phyloP scores from a whole-genome alignment of 2,113 vertebrate species.

The Thermophis baileyi region DNA sequence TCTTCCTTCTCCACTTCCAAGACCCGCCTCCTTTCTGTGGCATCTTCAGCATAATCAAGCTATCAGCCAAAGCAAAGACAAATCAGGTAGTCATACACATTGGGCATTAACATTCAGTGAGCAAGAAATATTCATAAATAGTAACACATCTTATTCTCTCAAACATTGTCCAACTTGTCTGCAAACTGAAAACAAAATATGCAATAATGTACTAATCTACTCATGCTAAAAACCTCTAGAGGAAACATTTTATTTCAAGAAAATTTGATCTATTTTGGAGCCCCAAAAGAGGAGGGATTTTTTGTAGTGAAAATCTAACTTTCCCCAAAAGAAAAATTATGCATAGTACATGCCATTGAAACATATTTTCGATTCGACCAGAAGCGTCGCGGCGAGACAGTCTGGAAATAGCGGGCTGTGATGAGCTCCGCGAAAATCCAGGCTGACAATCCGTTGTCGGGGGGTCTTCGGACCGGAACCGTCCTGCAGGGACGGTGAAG shows the following conservation, averaged over 20 bases:
- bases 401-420: no score
- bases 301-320: background rate
- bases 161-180: background rate
- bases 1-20: conserved; percentile 98
- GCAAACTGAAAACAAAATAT: background rate
- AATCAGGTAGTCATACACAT: conserved; percentile 27
- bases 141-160: background rate
- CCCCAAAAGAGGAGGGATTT: background rate
- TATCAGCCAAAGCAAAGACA: conserved; percentile 50
- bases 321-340: background rate
- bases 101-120: background rate
- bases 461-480: no score
- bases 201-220: background rate
- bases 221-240: background rate
- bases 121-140: conserved; percentile 13
- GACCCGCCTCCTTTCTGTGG: conserved; percentile 93
- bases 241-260: background rate
- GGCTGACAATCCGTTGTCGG: no score
- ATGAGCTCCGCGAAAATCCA: no score
- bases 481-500: no score
- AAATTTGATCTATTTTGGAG: background rate
- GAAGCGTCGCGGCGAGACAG: no score
- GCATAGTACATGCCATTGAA: background rate
- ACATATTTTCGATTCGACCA: no score
- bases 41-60: conserved; percentile 97